Conservation (phyloP, 1,140 invertebrate species). For the Hyles vespertilio region DNA sequence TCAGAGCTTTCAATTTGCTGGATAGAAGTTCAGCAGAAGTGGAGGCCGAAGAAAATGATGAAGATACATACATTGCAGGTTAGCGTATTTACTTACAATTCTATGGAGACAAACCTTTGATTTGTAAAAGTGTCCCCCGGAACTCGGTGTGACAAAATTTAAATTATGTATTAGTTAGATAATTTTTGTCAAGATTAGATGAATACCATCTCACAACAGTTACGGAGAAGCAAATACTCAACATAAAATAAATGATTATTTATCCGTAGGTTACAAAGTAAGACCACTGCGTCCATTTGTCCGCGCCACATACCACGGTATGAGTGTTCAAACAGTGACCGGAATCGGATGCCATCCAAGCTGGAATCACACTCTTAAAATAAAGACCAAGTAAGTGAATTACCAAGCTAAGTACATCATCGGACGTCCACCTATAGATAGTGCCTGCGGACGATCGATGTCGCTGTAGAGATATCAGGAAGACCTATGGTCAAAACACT, state of each 20-base stretch:
- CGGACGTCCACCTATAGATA: too few species aligned
- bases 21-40: constrained; percentile 32
- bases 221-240: too few species aligned
- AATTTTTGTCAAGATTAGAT: too few species aligned
- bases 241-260: background rate
- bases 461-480: too few species aligned
- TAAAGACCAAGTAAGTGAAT: constrained; percentile 45
- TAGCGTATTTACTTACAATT: constrained; percentile 9
- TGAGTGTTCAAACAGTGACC: constrained; percentile 33
- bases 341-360: constrained; percentile 56
- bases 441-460: too few species aligned
- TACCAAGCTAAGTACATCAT: background rate
- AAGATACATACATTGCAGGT: constrained; percentile 47
- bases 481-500: too few species aligned
- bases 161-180: too few species aligned
- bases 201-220: too few species aligned
- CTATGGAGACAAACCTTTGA: too few species aligned
- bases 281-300: constrained; percentile 50
- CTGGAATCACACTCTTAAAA: constrained; percentile 56
- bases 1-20: constrained; percentile 53
- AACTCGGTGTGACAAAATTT: too few species aligned
- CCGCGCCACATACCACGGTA: constrained; percentile 38
- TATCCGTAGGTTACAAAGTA: constrained; percentile 47
- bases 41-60: constrained; percentile 31
- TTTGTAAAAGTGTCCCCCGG: too few species aligned